A percentile compares a stretch with the other conserved stretches of the same genome.
These are phyloP conservation scores for Lagria hirta DNA, from an alignment of 2,888 invertebrate species.

Conservation along the genomic window DNA sequence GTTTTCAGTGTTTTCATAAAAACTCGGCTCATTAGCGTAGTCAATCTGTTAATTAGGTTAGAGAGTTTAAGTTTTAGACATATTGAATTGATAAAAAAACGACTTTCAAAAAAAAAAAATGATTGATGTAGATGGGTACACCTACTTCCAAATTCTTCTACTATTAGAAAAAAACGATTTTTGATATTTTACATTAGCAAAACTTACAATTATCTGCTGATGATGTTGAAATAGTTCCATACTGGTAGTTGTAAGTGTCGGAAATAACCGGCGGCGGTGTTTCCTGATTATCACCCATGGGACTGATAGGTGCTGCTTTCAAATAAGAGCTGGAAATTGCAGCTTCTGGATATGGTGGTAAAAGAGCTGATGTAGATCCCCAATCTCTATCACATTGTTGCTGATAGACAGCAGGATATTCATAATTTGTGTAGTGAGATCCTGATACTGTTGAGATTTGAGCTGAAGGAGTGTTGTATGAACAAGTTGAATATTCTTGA, in stretches of 20 bases:
- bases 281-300: conserved; percentile 47
- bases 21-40: too few relatives aligned
- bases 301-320: conserved; percentile 53
- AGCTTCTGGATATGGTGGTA: conserved; percentile 47
- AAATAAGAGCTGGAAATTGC: conserved; percentile 45
- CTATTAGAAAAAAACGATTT: too few relatives aligned
- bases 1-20: too few relatives aligned
- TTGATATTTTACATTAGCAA: too few relatives aligned
- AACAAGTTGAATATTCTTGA: conserved; percentile 48
- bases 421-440: conserved; percentile 48
- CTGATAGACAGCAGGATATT: conserved; percentile 48
- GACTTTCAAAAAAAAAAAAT: too few relatives aligned
- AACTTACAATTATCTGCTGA: conserved; percentile 52
- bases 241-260: conserved; percentile 50
- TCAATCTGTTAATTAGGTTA: too few relatives aligned
- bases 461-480: conserved; percentile 44
- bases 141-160: too few relatives aligned
- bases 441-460: conserved; percentile 43
- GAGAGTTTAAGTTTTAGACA: too few relatives aligned
- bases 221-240: conserved; percentile 45
- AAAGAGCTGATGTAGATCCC: conserved; percentile 40
- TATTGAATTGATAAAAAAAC: too few relatives aligned
- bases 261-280: conserved; percentile 48
- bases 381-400: conserved; percentile 49
- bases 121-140: too few relatives aligned